Conservation (phyloP, 2,888 invertebrate species). For the Opisthograptis luteolata region DNA sequence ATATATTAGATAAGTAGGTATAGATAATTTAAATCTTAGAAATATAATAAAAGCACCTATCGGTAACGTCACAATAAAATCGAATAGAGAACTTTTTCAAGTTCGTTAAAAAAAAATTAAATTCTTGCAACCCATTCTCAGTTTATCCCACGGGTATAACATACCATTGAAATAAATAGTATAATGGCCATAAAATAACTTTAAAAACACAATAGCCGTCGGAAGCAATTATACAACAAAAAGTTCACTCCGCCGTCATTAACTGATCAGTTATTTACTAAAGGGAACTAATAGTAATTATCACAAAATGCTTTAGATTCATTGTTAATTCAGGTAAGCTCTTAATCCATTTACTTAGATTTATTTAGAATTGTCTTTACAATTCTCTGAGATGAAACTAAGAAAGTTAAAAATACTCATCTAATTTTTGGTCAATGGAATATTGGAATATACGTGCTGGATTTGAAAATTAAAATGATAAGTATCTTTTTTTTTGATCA, state of each 20-base stretch:
- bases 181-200: not conserved
- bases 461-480: too few relatives aligned
- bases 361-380: too few relatives aligned
- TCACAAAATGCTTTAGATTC: conserved; percentile 6
- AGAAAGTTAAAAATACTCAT: too few relatives aligned
- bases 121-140: not conserved
- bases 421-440: too few relatives aligned
- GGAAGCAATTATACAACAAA: conserved; percentile 7
- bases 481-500: too few relatives aligned
- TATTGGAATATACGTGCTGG: too few relatives aligned
- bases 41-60: too few relatives aligned
- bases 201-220: conserved; percentile 1
- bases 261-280: conserved; percentile 11
- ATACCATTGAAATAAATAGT: not conserved
- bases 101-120: not conserved
- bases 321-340: conserved; percentile 10
- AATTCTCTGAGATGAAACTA: too few relatives aligned
- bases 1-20: too few relatives aligned
- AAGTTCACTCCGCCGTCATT: not conserved
- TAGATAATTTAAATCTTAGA: too few relatives aligned
- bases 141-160: conserved; percentile 18
- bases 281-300: conserved; percentile 12
- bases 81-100: too few relatives aligned
- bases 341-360: not conserved
- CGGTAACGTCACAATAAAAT: too few relatives aligned